Evolutionary conservation across 2,888 invertebrate genomes (phyloP).

Genomic region (Eubasilissa splendida): DNA sequence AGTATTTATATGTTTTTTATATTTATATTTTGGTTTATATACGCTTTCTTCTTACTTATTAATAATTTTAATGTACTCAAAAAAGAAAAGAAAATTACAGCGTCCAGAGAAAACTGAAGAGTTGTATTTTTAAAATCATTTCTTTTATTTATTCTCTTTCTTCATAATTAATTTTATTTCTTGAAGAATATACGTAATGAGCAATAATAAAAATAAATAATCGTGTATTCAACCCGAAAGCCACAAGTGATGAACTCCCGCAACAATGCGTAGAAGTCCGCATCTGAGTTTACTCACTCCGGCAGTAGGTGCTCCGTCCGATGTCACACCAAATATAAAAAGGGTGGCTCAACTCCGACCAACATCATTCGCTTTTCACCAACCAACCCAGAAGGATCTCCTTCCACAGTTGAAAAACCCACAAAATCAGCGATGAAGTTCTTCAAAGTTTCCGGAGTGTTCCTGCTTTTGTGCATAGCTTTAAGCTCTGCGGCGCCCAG

Average conservation of each 20-base stretch:
- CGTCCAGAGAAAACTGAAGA: no score
- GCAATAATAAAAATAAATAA: neutral
- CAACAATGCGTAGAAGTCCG: slow-evolving; percentile 37
- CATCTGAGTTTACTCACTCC: slow-evolving; percentile 26
- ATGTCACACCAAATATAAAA: slow-evolving; percentile 57
- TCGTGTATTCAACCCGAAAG: neutral
- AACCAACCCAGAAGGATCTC: slow-evolving; percentile 47
- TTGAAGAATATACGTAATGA: neutral
- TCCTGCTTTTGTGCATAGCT: slow-evolving; percentile 62
- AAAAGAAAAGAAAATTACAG: no score
- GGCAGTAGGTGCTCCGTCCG: slow-evolving; percentile 39
- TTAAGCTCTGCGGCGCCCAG: slow-evolving; percentile 62
- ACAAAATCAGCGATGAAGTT: slow-evolving; percentile 25
- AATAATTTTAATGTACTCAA: no score
- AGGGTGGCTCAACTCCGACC: slow-evolving; percentile 46
- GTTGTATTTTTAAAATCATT: no score
- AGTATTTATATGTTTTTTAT: no score
- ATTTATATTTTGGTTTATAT: no score
- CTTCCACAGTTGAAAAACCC: neutral
- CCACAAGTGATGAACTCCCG: neutral
- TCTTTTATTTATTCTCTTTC: no score
- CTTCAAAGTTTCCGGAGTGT: slow-evolving; percentile 39
- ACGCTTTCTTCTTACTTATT: no score
- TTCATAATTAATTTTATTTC: no score
- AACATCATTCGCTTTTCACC: slow-evolving; percentile 50